Base-by-base conservation (phyloP, 2,888 invertebrate species). In the Augochlorella aurata region DNA sequence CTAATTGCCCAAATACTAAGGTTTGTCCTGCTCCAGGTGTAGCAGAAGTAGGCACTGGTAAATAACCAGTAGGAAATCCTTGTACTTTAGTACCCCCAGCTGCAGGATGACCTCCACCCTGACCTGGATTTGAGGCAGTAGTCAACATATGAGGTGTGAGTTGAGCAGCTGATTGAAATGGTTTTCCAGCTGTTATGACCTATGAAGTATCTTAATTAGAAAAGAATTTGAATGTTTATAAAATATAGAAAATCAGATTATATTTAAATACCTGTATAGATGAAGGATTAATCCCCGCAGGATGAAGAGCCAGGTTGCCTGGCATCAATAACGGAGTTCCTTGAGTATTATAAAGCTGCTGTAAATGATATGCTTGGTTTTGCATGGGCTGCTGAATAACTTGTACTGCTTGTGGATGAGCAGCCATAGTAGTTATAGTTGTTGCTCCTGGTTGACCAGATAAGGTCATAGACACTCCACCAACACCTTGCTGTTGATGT, bases 141-240 rank as follows among this genome's bases (percentile, higher is more conserved):
- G 95, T 94, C 61, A 98, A 94, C 97, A 98, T 97, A 91, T 98
- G 98, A 0, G 97, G 97, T 3, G 95, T 95, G 71, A 96, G 93
- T 87, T 97, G 96, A 88, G 96, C 96, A 67, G 97, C 96, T 1
- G 94, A 94, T 93, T 97, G 97, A 93, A 97, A 97, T 5, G 97
- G 97, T 92, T 98, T 98, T 45, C 97, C 96, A 29, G 97, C 96
- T 10, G 97, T 96, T 84, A 98, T 97, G 79, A 97, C 97, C 96
- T 97, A 94, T 21, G 58, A 88, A 74, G 16, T 29, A 75, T 74
- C 67, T n/a, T 61, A 94, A 77, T 77, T 76, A 71, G 52, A 72
- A 63, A 38, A 8, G n/a, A 21, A 70, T 67, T 58, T 61, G 47
- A 16, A 29, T 50, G 45, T 16, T 12, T 77, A 45, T 8, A 47